Conservation (phyloP, 2,888 invertebrate genomes). For the Dyspetes luteomarginatus region DNA sequence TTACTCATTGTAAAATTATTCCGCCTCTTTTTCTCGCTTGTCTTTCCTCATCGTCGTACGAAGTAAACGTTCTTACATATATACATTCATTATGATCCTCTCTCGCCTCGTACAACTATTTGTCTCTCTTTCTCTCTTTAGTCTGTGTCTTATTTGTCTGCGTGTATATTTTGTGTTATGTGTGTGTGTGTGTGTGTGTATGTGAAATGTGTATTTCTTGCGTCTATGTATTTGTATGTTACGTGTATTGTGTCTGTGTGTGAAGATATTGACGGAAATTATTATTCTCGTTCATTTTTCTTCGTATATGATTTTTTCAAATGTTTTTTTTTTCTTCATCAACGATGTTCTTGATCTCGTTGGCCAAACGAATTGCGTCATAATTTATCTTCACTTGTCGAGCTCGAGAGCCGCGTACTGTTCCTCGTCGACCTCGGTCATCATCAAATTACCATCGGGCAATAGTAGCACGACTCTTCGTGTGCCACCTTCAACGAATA, state of each 20-base stretch:
- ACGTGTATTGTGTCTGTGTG: conserved; percentile 37
- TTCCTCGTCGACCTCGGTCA: conserved; percentile 94
- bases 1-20: conserved; percentile 2
- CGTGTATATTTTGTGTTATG: not conserved
- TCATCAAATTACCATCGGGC: conserved; percentile 93
- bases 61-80: conserved; percentile 80
- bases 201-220: conserved; percentile 37
- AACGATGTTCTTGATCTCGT: conserved; percentile 27
- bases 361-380: conserved; percentile 7
- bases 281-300: conserved; percentile 35
- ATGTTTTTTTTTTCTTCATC: conserved; percentile 19
- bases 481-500: conserved; percentile 88
- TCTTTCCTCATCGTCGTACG: conserved; percentile 69
- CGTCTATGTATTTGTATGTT: not conserved
- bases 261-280: conserved; percentile 36
- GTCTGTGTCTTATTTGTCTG: conserved; percentile 49
- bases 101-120: conserved; percentile 72
- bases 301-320: too few species aligned
- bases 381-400: conserved; percentile 83
- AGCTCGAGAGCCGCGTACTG: conserved; percentile 90
- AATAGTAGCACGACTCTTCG: conserved; percentile 92
- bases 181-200: conserved; percentile 10
- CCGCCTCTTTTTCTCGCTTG: conserved; percentile 49
- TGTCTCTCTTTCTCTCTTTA: conserved; percentile 61
- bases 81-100: conserved; percentile 77